Evolutionary conservation across 2,888 invertebrate genomes (phyloP).

Genomic region (Aproaerema taeniolella): DNA sequence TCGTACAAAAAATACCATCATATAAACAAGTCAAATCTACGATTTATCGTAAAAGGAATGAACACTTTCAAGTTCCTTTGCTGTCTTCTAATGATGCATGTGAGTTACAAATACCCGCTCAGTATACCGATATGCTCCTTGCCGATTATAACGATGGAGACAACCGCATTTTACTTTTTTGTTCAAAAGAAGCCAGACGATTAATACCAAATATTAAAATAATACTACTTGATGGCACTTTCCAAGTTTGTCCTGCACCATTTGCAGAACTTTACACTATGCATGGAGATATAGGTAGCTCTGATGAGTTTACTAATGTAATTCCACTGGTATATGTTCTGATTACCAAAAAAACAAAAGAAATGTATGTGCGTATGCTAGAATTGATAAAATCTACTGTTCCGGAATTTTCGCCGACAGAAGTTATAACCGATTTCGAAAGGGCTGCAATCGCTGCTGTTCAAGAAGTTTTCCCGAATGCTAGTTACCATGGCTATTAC

Average conservation of each 20-base stretch:
- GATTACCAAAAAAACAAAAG: not conserved
- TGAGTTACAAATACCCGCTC: not conserved
- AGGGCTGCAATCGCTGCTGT: not conserved
- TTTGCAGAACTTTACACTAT: not conserved
- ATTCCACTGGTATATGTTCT: not conserved
- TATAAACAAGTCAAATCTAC: not conserved
- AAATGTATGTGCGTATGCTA: not conserved
- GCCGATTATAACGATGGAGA: not conserved
- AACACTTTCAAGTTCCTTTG: not conserved
- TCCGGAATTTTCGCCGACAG: not conserved
- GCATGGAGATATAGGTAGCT: not conserved
- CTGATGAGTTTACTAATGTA: not conserved
- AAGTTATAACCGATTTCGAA: not conserved
- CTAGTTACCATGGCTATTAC: not conserved
- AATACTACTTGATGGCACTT: not conserved
- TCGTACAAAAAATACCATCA: not conserved
- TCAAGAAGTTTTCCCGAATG: not conserved
- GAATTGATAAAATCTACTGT: not conserved
- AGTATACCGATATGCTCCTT: not conserved
- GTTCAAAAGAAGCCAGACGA: not conserved
- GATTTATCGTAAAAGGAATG: not conserved
- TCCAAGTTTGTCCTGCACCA: not conserved
- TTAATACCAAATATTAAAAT: not conserved
- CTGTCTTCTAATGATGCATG: not conserved
- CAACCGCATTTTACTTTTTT: not conserved